These are phyloP conservation scores for Hypomesus transpacificus DNA, from an alignment of 2,113 vertebrate species.

Conservation along the genomic window DNA sequence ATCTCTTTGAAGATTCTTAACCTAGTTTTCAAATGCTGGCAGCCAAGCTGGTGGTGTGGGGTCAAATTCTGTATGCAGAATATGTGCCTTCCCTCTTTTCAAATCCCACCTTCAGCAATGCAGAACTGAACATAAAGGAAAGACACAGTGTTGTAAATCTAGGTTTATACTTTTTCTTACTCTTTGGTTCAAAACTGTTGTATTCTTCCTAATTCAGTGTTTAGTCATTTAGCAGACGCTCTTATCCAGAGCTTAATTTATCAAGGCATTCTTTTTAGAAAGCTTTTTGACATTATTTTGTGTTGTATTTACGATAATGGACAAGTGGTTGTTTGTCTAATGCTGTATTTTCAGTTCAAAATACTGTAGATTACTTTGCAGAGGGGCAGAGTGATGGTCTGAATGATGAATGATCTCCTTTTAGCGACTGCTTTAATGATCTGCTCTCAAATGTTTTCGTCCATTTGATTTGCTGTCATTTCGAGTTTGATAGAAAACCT, in stretches of 20 bases:
- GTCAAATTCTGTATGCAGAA: slow-evolving; percentile 51
- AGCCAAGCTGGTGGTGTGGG: slow-evolving; percentile 43
- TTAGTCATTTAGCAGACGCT: too few species aligned
- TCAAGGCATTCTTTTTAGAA: too few species aligned
- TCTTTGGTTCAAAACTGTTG: not conserved
- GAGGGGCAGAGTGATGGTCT: not conserved
- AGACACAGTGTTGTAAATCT: not conserved
- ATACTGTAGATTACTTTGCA: not conserved
- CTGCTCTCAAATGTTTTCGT: not conserved
- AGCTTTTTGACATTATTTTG: too few species aligned
- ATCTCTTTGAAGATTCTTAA: slow-evolving; percentile 61
- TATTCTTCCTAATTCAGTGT: too few species aligned
- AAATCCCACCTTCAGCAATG: slow-evolving; percentile 21
- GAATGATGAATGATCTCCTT: not conserved
- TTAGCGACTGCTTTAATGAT: not conserved
- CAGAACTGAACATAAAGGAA: slow-evolving; percentile 5
- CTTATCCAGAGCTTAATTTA: too few species aligned
- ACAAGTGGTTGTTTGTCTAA: not conserved
- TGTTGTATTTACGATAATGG: not conserved
- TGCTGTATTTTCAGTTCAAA: not conserved
- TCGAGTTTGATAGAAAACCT: slow-evolving; percentile 20
- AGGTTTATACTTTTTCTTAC: not conserved
- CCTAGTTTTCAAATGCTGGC: slow-evolving; percentile 53
- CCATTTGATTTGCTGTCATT: slow-evolving; percentile 10
- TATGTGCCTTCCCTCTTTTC: slow-evolving; percentile 17